Evolutionary conservation across 2,113 vertebrate species (phyloP).

Genomic region (Saimiri boliviensis): DNA sequence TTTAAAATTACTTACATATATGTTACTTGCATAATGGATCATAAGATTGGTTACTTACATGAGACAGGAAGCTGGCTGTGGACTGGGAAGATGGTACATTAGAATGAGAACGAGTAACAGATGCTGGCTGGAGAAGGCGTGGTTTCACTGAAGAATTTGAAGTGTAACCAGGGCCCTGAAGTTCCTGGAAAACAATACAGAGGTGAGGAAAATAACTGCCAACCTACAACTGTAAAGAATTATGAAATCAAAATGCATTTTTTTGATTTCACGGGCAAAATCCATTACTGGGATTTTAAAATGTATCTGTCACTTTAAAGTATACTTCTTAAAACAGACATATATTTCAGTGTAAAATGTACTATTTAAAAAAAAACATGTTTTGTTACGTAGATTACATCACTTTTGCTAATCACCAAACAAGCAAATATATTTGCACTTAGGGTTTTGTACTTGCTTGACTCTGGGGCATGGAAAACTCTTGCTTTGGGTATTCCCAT

Average conservation of each 20-base stretch:
- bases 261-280: neutral
- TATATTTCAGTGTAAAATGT: neutral
- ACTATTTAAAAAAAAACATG: neutral
- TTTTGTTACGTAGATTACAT: neutral
- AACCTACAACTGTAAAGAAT: neutral
- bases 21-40: neutral
- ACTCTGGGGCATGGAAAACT: neutral
- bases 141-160: conserved; percentile 57
- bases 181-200: conserved; percentile 83
- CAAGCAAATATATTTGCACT: neutral
- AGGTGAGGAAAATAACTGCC: neutral
- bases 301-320: neutral
- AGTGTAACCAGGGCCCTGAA: conserved; percentile 83
- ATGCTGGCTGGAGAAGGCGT: neutral
- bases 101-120: conserved; percentile 41
- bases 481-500: neutral
- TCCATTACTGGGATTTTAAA: neutral
- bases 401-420: neutral
- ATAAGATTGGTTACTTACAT: conserved; percentile 65
- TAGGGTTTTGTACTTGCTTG: neutral
- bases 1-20: neutral
- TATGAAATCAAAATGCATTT: neutral
- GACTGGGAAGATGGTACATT: conserved; percentile 64
- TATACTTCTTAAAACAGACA: neutral
- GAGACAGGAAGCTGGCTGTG: conserved; percentile 59